phyloP scores from a whole-genome alignment of 2,113 vertebrate genomes.

The Ageneiosus marmoratus region DNA sequence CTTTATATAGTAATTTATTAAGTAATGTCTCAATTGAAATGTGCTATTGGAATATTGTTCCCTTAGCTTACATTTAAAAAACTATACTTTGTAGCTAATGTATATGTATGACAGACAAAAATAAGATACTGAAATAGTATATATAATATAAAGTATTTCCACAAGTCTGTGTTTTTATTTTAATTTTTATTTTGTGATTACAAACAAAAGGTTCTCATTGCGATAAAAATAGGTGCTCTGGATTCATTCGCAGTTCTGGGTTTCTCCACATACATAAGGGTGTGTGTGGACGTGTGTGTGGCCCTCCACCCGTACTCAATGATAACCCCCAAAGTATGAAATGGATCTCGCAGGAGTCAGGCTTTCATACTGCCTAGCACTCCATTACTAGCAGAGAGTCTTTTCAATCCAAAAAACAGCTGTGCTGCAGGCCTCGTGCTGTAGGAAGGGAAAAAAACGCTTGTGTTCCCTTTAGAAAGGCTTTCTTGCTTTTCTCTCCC shows the following conservation, averaged over 20 bases:
- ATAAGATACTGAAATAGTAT: not conserved
- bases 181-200: not conserved
- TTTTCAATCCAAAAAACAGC: conserved; percentile 78
- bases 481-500: conserved; percentile 70
- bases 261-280: conserved; percentile 50
- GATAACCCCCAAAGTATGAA: conserved; percentile 67
- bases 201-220: not conserved
- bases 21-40: not conserved
- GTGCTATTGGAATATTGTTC: not conserved
- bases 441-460: conserved; percentile 53
- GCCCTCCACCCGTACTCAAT: conserved; percentile 62
- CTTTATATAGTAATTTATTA: not conserved
- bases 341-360: conserved; percentile 63
- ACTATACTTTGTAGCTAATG: not conserved
- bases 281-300: conserved; percentile 40
- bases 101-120: not conserved
- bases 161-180: not conserved
- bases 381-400: conserved; percentile 68
- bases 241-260: conserved; percentile 14
- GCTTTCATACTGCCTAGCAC: conserved; percentile 67
- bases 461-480: conserved; percentile 78
- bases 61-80: not conserved
- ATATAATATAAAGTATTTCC: not conserved
- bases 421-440: conserved; percentile 74
- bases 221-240: conserved; percentile 29